Conservation (phyloP, 2,888 invertebrate species). For the Lithophane semibrunnea region DNA sequence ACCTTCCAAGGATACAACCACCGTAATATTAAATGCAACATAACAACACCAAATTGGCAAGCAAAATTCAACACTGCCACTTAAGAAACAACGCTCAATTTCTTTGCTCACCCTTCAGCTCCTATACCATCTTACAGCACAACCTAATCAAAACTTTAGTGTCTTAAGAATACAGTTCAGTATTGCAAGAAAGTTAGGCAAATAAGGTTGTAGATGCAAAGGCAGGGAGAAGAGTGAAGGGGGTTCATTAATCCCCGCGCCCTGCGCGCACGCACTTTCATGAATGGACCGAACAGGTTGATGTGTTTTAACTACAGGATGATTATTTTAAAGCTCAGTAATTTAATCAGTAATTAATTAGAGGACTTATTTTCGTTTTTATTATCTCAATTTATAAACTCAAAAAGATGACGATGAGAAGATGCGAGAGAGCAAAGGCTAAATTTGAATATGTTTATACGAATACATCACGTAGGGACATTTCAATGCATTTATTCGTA, state of each 20-base stretch:
- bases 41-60: slow-evolving; percentile 67
- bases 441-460: slow-evolving; percentile 37
- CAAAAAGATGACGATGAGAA: background rate
- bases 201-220: slow-evolving; percentile 79
- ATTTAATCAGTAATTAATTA: slow-evolving; percentile 25
- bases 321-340: slow-evolving; percentile 61
- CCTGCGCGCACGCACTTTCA: slow-evolving; percentile 91
- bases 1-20: slow-evolving; percentile 90
- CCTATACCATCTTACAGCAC: slow-evolving; percentile 30
- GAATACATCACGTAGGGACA: slow-evolving; percentile 55
- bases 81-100: slow-evolving; percentile 67
- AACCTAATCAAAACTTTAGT: slow-evolving; percentile 68
- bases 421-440: slow-evolving; percentile 1
- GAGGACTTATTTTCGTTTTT: background rate
- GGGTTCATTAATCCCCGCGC: slow-evolving; percentile 90
- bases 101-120: slow-evolving; percentile 40
- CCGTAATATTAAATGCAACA: slow-evolving; percentile 84
- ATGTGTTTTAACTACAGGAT: slow-evolving; percentile 86
- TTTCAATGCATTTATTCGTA: slow-evolving; percentile 62
- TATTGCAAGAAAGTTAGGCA: slow-evolving; percentile 60
- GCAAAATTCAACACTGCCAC: slow-evolving; percentile 72
- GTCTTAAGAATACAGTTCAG: slow-evolving; percentile 66
- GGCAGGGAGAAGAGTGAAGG: slow-evolving; percentile 80
- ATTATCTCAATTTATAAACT: background rate
- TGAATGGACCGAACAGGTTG: slow-evolving; percentile 90